A percentile compares a stretch with the other conserved stretches of the same genome.
Evolutionary conservation across 2,888 invertebrate species (phyloP).

Genomic region (Hydriomena furcata): DNA sequence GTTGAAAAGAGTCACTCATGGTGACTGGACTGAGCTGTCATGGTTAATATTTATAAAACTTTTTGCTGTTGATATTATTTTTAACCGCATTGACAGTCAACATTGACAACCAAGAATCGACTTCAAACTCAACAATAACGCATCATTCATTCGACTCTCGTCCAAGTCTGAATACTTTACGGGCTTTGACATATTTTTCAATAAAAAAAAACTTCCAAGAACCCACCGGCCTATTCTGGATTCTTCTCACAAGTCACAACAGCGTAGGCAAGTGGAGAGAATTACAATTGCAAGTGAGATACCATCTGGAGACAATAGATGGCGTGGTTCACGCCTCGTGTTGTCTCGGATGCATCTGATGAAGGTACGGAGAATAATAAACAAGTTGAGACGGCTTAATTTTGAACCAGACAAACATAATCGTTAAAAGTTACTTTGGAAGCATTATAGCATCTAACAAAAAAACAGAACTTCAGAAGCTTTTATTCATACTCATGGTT

Average conservation of each 20-base stretch:
- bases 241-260: constrained; percentile 53
- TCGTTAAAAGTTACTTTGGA: too few relatives aligned
- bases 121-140: constrained; percentile 26
- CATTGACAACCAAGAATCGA: constrained; percentile 8
- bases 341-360: constrained; percentile 9
- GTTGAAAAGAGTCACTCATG: too few relatives aligned
- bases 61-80: not conserved
- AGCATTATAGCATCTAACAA: too few relatives aligned
- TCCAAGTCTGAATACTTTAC: constrained; percentile 56
- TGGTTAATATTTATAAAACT: not conserved
- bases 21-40: too few relatives aligned
- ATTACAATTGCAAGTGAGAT: constrained; percentile 55
- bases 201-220: constrained; percentile 39
- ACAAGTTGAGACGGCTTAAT: not conserved
- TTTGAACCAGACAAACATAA: not conserved
- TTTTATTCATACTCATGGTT: too few relatives aligned
- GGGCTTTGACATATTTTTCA: constrained; percentile 62
- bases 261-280: constrained; percentile 39
- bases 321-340: constrained; percentile 43
- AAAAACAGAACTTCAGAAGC: too few relatives aligned
- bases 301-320: constrained; percentile 52
- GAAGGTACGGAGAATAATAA: constrained; percentile 14
- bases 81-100: not conserved
- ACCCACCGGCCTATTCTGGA: constrained; percentile 52
- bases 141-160: constrained; percentile 49